Percentiles rank a stretch among this genome's conserved stretches.
These are phyloP conservation scores for Margaritifera margaritifera DNA, from an alignment of 2,888 invertebrate species.

Conservation along the genomic window DNA sequence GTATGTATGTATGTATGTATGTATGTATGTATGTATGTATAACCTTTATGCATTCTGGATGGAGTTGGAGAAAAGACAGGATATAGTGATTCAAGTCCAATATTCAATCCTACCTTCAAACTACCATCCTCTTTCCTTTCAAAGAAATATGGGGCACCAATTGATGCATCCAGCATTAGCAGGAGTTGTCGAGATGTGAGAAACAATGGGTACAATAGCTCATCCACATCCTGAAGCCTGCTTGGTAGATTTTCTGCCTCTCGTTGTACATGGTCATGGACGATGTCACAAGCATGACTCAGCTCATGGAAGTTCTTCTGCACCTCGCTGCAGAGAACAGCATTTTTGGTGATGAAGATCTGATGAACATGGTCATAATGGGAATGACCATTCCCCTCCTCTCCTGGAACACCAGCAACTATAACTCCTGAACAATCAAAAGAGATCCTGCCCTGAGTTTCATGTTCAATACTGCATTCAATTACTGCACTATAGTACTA, in stretches of 20 bases:
- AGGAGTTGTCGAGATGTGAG: slow-evolving; percentile 61
- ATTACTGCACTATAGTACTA: too few species aligned
- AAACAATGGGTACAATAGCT: slow-evolving; percentile 56
- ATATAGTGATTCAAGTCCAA: neutral
- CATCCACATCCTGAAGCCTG: slow-evolving; percentile 43
- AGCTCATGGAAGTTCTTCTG: slow-evolving; percentile 63
- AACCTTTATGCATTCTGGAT: too few species aligned
- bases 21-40: too few species aligned
- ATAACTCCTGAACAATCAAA: neutral
- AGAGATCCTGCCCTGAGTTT: too few species aligned
- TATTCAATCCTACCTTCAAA: slow-evolving; percentile 30
- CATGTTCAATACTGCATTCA: too few species aligned
- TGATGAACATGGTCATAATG: slow-evolving; percentile 37
- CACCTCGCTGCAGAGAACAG: slow-evolving; percentile 63
- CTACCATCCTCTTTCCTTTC: slow-evolving; percentile 57
- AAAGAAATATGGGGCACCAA: slow-evolving; percentile 56
- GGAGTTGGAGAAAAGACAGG: too few species aligned
- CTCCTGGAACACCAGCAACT: slow-evolving; percentile 5
- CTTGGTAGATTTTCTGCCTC: slow-evolving; percentile 38
- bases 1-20: too few species aligned
- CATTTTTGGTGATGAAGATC: slow-evolving; percentile 64
- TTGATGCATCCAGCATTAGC: slow-evolving; percentile 61
- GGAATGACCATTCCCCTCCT: slow-evolving; percentile 7
- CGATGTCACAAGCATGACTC: slow-evolving; percentile 48
- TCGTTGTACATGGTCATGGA: slow-evolving; percentile 31